Percentiles rank a stretch among this genome's conserved stretches.
Evolutionary conservation across 35 echinoderm and acorn worm species (phyloP).

Genomic region (Apostichopus californicus): DNA sequence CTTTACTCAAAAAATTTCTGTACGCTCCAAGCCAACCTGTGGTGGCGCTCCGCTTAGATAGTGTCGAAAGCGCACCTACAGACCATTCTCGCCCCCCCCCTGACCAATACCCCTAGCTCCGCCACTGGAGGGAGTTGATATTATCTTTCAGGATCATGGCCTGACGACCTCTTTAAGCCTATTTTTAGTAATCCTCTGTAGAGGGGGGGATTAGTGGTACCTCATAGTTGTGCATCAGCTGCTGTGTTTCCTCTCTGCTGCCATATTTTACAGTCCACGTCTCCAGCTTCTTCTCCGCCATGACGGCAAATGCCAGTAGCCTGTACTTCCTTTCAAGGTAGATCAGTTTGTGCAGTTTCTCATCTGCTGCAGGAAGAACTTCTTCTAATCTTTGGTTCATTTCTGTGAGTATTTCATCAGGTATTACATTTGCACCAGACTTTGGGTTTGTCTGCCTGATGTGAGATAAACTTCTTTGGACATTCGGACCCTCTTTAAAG

Average conservation of each 20-base stretch:
- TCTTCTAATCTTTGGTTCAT: constrained; percentile 71
- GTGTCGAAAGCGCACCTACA: no score
- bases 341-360: constrained; percentile 65
- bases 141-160: no score
- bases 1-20: no score
- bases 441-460: constrained; percentile 62
- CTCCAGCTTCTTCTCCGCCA: constrained; percentile 94
- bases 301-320: constrained; percentile 90
- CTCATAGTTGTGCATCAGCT: constrained; percentile 72
- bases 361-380: constrained; percentile 59
- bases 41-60: no score
- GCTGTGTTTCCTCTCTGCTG: constrained; percentile 60
- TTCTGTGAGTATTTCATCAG: constrained; percentile 61
- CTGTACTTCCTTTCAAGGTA: constrained; percentile 88
- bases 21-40: no score
- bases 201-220: constrained; percentile 45
- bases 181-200: neutral
- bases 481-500: constrained; percentile 61
- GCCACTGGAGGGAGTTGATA: no score
- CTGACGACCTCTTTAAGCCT: no score
- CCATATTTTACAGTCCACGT: constrained; percentile 96
- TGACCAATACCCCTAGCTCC: no score
- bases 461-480: constrained; percentile 67
- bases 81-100: no score
- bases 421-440: constrained; percentile 57